These are phyloP conservation scores for Sebastes umbrosus DNA, from an alignment of 2,797 vertebrate genomes.

Conservation along the genomic window DNA sequence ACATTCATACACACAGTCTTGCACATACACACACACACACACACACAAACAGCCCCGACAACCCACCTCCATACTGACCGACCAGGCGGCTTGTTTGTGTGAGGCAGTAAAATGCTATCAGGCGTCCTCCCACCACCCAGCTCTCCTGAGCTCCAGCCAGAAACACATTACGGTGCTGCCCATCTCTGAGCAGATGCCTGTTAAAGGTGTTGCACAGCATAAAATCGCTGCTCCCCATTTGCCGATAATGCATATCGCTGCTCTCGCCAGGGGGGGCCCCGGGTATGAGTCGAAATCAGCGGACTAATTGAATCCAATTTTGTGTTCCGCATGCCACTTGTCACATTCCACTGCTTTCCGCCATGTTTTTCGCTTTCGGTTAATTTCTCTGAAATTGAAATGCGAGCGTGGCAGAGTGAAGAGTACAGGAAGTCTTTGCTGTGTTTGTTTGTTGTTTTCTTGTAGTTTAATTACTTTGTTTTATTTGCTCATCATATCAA, in stretches of 20 bases:
- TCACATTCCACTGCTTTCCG: conserved; percentile 55
- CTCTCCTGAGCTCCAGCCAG: conserved; percentile 43
- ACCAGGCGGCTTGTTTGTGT: conserved; percentile 42
- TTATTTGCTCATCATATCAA: conserved; percentile 22
- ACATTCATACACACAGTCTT: neutral
- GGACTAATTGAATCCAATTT: conserved; percentile 72
- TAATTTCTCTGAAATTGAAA: conserved; percentile 63
- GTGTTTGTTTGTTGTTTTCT: neutral
- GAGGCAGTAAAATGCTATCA: conserved; percentile 47
- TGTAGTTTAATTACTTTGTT: conserved; percentile 10
- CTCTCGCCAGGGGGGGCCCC: neutral
- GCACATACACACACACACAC: neutral
- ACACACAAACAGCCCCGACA: neutral
- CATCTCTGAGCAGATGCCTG: conserved; percentile 52
- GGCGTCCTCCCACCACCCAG: conserved; percentile 14
- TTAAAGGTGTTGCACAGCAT: conserved; percentile 62
- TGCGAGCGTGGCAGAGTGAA: conserved; percentile 11
- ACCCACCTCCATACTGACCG: conserved; percentile 27
- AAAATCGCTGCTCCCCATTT: conserved; percentile 58
- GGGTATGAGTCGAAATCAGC: conserved; percentile 51
- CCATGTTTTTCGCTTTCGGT: conserved; percentile 56
- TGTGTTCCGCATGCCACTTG: conserved; percentile 65
- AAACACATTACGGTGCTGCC: conserved; percentile 43
- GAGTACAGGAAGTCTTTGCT: conserved; percentile 3
- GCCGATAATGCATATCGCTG: conserved; percentile 57